Percentiles rank a stretch among this genome's conserved stretches.
Conservation (phyloP, 92 coral and sea anemone genomes). For the Bergia puertoricense region DNA sequence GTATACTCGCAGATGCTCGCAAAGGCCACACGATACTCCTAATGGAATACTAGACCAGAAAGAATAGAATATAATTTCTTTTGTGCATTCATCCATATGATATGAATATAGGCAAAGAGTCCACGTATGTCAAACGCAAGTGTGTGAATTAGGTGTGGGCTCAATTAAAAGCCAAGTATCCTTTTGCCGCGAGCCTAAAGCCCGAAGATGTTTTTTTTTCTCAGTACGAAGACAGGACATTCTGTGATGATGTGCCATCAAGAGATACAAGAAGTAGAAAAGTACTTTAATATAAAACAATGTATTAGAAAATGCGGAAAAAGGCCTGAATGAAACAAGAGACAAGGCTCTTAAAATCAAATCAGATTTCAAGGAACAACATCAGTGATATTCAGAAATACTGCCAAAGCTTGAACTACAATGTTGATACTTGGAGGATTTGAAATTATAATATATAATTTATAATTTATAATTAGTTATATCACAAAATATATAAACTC, state of each 20-base stretch:
- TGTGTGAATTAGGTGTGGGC: background rate
- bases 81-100: background rate
- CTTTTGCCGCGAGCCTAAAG: background rate
- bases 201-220: background rate
- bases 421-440: no score
- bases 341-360: slow-evolving; percentile 7
- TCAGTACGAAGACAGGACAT: background rate
- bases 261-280: background rate
- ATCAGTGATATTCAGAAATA: background rate
- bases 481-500: no score
- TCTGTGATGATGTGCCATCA: background rate
- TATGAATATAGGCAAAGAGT: background rate
- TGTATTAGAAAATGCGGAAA: background rate
- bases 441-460: no score
- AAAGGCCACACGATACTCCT: no score
- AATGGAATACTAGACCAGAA: background rate
- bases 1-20: no score
- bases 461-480: no score
- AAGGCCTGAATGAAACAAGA: background rate
- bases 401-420: background rate
- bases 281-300: background rate
- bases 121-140: background rate
- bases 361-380: slow-evolving; percentile 1
- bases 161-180: background rate
- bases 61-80: background rate